phyloP scores from a whole-genome alignment of 2,888 invertebrate genomes.

The Carabus problematicus region DNA sequence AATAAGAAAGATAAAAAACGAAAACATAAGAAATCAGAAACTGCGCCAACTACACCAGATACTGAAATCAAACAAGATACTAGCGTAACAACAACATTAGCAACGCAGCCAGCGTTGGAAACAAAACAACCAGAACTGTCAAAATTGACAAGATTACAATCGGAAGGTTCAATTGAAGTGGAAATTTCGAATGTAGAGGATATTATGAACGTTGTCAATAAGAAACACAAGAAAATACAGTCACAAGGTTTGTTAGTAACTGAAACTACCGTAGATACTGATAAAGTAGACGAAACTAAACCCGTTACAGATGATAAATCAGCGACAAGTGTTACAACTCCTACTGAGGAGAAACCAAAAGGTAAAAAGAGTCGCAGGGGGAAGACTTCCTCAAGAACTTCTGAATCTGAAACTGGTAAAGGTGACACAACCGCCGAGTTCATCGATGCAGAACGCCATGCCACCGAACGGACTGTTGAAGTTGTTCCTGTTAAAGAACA shows the following conservation, averaged over 20 bases:
- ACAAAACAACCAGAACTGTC: slow-evolving; percentile 50
- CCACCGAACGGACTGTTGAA: slow-evolving; percentile 14
- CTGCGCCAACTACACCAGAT: slow-evolving; percentile 8
- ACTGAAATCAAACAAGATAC: slow-evolving; percentile 15
- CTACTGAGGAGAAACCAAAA: slow-evolving; percentile 25
- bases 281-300: slow-evolving; percentile 22
- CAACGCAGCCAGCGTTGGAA: slow-evolving; percentile 23
- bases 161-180: slow-evolving; percentile 51
- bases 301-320: slow-evolving; percentile 28
- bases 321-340: slow-evolving; percentile 28
- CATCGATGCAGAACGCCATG: slow-evolving; percentile 17
- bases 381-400: slow-evolving; percentile 30
- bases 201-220: slow-evolving; percentile 54
- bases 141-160: slow-evolving; percentile 45
- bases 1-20: slow-evolving; percentile 44
- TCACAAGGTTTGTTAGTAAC: slow-evolving; percentile 8
- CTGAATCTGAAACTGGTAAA: slow-evolving; percentile 33
- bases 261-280: slow-evolving; percentile 12
- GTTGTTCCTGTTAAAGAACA: slow-evolving; percentile 13
- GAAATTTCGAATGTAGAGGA: slow-evolving; percentile 57
- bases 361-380: slow-evolving; percentile 16
- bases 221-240: slow-evolving; percentile 42
- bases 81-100: too few species aligned
- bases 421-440: slow-evolving; percentile 23
- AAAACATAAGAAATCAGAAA: slow-evolving; percentile 38